phyloP scores from a whole-genome alignment of 2,888 invertebrate genomes.

The Aspidiotus destructor region DNA sequence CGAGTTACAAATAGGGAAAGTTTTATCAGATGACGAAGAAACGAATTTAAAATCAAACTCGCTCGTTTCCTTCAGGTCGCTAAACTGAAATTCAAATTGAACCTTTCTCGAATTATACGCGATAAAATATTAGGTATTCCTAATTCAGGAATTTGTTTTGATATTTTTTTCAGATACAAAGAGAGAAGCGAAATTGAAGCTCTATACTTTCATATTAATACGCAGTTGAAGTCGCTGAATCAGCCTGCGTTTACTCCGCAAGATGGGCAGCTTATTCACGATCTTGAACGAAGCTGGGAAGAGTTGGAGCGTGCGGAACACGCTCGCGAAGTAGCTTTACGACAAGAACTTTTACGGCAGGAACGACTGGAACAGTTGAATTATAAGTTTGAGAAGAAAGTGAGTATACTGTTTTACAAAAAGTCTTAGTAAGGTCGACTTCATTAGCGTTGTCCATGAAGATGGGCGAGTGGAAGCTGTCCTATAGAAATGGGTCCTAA shows the following conservation, averaged over 20 bases:
- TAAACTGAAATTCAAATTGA: too few relatives aligned
- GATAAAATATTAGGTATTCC: too few relatives aligned
- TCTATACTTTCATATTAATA: slow-evolving; percentile 91
- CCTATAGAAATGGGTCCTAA: too few relatives aligned
- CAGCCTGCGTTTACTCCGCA: slow-evolving; percentile 75
- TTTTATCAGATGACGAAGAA: not conserved
- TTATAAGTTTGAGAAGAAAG: slow-evolving; percentile 90
- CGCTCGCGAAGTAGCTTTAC: slow-evolving; percentile 78
- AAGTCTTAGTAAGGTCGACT: too few relatives aligned
- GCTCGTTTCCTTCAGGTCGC: too few relatives aligned
- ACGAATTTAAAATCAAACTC: not conserved
- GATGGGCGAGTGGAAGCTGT: too few relatives aligned
- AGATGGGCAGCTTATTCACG: slow-evolving; percentile 85
- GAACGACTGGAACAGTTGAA: slow-evolving; percentile 89
- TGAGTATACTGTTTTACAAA: slow-evolving; percentile 39
- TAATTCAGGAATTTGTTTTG: slow-evolving; percentile 5
- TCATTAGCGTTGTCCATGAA: too few relatives aligned
- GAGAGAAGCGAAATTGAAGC: slow-evolving; percentile 97
- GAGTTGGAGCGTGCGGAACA: slow-evolving; percentile 88
- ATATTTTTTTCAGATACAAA: slow-evolving; percentile 57
- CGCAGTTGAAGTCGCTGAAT: slow-evolving; percentile 85
- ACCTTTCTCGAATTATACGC: too few relatives aligned
- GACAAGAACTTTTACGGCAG: slow-evolving; percentile 82
- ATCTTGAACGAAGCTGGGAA: slow-evolving; percentile 92
- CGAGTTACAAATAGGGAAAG: not conserved